Evolutionary conservation across 2,797 vertebrate genomes (phyloP).

Genomic region (Delichon dasypus): DNA sequence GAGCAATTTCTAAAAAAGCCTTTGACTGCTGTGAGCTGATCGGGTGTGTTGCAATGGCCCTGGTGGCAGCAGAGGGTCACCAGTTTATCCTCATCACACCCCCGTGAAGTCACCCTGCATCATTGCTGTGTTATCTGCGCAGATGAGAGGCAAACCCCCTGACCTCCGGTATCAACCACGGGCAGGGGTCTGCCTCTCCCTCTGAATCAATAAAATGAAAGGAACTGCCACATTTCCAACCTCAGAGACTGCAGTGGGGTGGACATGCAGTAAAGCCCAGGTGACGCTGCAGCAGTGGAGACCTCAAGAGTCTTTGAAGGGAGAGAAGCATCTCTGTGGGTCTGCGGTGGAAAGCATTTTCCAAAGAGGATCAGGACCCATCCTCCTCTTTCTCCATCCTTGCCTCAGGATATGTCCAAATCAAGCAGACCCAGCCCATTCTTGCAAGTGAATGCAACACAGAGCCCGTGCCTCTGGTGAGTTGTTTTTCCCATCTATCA

Average conservation of each 20-base stretch:
- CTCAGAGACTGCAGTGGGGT: neutral
- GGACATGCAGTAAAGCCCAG: neutral
- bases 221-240: neutral
- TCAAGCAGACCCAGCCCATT: neutral
- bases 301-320: neutral
- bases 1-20: neutral
- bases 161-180: neutral
- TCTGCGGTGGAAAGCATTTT: neutral
- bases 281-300: neutral
- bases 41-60: neutral
- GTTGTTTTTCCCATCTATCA: neutral
- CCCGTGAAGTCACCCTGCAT: neutral
- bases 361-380: neutral
- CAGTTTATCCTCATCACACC: neutral
- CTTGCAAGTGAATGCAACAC: neutral
- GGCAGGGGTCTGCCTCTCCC: neutral
- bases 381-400: neutral
- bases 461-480: fast-evolving
- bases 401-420: neutral
- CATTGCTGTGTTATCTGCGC: neutral
- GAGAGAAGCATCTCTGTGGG: neutral
- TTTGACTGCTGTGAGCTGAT: neutral
- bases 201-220: neutral
- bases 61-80: neutral
- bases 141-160: neutral